Evolutionary conservation across 2,888 invertebrate genomes (phyloP).

Genomic region (Chamaedrilus cognettii): DNA sequence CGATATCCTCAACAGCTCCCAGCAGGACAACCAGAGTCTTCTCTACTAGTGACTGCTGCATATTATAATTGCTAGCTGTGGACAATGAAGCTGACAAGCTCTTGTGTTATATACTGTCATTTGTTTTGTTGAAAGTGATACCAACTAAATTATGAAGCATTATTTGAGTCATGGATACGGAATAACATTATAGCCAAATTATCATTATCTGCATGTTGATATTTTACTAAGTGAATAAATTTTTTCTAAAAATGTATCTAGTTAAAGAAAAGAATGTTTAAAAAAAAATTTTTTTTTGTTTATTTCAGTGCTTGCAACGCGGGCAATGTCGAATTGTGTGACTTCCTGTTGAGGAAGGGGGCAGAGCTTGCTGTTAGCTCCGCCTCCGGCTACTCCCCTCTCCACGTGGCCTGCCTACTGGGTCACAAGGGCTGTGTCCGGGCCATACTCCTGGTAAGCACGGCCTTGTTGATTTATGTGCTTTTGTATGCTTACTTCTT

Average conservation of each 20-base stretch:
- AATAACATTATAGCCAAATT: too few relatives aligned
- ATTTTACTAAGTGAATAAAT: too few relatives aligned
- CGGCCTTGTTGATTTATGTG: background rate
- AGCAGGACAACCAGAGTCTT: conserved; percentile 83
- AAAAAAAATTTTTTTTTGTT: too few relatives aligned
- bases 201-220: too few relatives aligned
- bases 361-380: conserved; percentile 89
- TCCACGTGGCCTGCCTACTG: conserved; percentile 87
- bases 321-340: conserved; percentile 78
- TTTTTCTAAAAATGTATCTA: too few relatives aligned
- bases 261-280: too few relatives aligned
- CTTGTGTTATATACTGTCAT: too few relatives aligned
- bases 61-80: too few relatives aligned
- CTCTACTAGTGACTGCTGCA: conserved; percentile 82
- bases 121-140: too few relatives aligned
- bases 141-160: too few relatives aligned
- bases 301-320: conserved; percentile 80
- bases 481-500: background rate
- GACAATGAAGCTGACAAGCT: too few relatives aligned
- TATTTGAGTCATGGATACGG: too few relatives aligned
- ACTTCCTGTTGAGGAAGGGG: conserved; percentile 75
- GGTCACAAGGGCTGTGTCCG: conserved; percentile 79
- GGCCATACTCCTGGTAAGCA: conserved; percentile 68
- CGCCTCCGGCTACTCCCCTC: conserved; percentile 87
- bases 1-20: conserved; percentile 79